Evolutionary conservation across 2,797 vertebrate species (phyloP), one percentile per base, ranked within the genome.

Genomic region (Rhinophrynus dorsalis): DNA sequence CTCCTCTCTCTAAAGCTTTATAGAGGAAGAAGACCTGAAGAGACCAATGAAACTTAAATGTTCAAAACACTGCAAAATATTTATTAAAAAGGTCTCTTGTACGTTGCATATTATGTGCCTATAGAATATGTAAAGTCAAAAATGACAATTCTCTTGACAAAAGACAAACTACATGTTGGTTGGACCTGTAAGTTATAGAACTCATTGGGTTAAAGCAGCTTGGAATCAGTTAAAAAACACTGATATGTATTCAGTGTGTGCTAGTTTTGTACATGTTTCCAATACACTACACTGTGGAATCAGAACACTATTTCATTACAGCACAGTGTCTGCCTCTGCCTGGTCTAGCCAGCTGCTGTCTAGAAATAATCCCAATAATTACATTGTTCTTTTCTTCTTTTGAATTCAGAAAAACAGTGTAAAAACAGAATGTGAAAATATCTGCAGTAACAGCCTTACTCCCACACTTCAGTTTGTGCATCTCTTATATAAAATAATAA

Each of bases 301-400:
- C 18, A 51, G 42, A 50, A 65, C 30, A 15, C 26, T 51, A 6
- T 24, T 64, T 58, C 56, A 71, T 71, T 71, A 63, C 42, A 15
- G 24, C n/a, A 4, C 44, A 32, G 61, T 42, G 52, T 58, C 51
- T 72, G 48, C 58, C 52, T 50, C 32, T 50, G 20, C 52, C 40
- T 15, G 29, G 68, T 72, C 68, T 65, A 50, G 68, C 61, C 68
- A 72, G 68, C 68, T 72, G 61, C 68, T 65, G 42, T 54, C 44
- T 65, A 7, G 61, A 72, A 72, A 72, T 72, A 72, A 72, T 65
- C 61, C 65, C 50, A 72, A 58, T 72, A 72, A 72, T 72, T 72
- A 72, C 54, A 72, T 72, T 72, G 61, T 72, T 65, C 68, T 57
- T 72, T 63, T 38, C 35, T 72, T 58, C 61, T 65, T 47, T 51